phyloP scores from a whole-genome alignment of 1,140 invertebrate species.

The Trypoxylus dichotomus region DNA sequence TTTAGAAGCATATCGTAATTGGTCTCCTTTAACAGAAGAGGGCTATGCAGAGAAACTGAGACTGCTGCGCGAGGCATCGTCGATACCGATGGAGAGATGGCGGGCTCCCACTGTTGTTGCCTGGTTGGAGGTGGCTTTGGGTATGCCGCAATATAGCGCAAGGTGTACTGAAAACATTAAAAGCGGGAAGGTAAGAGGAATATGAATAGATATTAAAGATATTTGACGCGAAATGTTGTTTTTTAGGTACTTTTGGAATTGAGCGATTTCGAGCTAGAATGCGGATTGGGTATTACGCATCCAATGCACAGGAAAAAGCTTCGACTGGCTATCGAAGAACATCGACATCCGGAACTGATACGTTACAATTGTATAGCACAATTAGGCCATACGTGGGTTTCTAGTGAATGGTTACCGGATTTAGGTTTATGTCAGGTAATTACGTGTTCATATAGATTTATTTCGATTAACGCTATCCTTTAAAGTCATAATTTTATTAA shows the following conservation, averaged over 20 bases:
- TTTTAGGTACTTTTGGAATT: conserved; percentile 82
- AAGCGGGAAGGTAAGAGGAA: conserved; percentile 79
- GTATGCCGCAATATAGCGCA: conserved; percentile 90
- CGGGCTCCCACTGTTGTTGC: conserved; percentile 88
- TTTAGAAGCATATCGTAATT: conserved; percentile 56
- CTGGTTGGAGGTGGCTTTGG: conserved; percentile 89
- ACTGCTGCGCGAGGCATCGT: conserved; percentile 80
- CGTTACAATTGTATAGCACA: conserved; percentile 84
- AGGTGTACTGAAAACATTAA: conserved; percentile 91
- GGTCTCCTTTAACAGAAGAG: conserved; percentile 82
- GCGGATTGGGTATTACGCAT: conserved; percentile 83
- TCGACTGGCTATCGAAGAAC: conserved; percentile 90
- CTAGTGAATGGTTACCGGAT: conserved; percentile 88
- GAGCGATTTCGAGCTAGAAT: conserved; percentile 84
- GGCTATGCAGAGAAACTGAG: conserved; percentile 81
- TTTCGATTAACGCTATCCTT: too few species aligned
- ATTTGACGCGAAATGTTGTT: not conserved
- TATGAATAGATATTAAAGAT: not conserved
- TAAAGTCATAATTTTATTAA: too few species aligned
- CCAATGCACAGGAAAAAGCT: conserved; percentile 92
- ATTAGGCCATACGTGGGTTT: conserved; percentile 88
- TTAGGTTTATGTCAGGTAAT: conserved; percentile 77
- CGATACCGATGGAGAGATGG: conserved; percentile 89
- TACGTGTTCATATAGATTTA: not conserved
- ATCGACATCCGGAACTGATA: conserved; percentile 80